phyloP scores from a whole-genome alignment of 92 coral and sea anemone species.

The Phenganax stokvisi region DNA sequence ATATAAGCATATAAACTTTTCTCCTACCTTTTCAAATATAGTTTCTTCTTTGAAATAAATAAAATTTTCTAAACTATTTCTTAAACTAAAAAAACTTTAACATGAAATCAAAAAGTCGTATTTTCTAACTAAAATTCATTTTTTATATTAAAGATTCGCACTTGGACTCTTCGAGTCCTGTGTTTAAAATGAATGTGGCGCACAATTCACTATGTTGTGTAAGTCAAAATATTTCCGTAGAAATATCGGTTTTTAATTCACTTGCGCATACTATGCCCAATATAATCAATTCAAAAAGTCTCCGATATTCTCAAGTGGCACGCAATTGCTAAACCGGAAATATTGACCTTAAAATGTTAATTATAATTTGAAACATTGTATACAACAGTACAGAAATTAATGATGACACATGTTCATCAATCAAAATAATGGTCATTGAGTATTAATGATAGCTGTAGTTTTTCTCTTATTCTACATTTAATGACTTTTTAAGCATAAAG shows the following conservation, averaged over 20 bases:
- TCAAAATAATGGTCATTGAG: too few species aligned
- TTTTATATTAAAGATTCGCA: background rate
- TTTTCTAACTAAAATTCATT: too few species aligned
- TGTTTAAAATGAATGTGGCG: background rate
- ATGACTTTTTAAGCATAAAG: too few species aligned
- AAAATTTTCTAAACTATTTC: too few species aligned
- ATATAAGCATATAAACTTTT: background rate
- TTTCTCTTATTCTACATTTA: too few species aligned
- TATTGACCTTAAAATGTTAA: background rate
- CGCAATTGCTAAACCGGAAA: too few species aligned
- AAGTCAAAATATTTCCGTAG: background rate
- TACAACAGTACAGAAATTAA: too few species aligned
- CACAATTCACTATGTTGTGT: background rate
- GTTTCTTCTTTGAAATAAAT: too few species aligned
- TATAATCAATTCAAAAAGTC: background rate
- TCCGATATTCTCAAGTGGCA: background rate
- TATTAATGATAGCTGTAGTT: too few species aligned
- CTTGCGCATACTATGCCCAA: background rate
- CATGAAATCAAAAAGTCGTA: too few species aligned
- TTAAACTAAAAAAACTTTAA: too few species aligned
- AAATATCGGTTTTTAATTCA: slow-evolving; percentile 13
- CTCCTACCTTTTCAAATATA: background rate
- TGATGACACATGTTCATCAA: too few species aligned
- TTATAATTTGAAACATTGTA: background rate
- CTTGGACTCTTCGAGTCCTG: background rate